Evolutionary conservation across 2,113 vertebrate genomes (phyloP).

Genomic region (Seriola rivoliana): DNA sequence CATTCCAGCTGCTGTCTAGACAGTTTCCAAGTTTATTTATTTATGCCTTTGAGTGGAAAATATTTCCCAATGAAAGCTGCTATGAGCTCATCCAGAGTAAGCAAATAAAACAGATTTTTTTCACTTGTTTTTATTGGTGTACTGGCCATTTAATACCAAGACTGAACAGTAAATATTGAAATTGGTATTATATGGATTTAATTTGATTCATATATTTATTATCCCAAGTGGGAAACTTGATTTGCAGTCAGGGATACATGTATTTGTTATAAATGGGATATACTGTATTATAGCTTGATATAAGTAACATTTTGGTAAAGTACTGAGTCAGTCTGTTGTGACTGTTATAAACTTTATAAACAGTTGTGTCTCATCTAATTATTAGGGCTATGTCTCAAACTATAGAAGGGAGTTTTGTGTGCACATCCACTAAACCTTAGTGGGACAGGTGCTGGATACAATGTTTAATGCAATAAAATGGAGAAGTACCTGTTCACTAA

Average conservation of each 20-base stretch:
- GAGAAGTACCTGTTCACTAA: not conserved
- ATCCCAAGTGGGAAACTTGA: no score
- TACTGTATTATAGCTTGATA: not conserved
- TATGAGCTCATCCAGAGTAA: not conserved
- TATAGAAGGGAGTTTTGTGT: not conserved
- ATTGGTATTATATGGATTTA: not conserved
- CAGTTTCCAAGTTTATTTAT: not conserved
- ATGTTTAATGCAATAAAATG: not conserved
- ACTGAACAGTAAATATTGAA: slow-evolving; percentile 1
- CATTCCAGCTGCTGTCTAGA: not conserved
- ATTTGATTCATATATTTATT: no score
- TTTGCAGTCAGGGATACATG: no score
- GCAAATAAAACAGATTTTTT: not conserved
- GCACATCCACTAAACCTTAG: not conserved
- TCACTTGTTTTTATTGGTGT: no score
- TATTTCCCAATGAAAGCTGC: not conserved
- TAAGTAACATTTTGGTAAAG: not conserved
- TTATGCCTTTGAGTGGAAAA: not conserved
- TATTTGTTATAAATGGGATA: not conserved
- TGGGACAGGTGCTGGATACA: not conserved
- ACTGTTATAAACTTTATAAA: not conserved
- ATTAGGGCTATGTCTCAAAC: not conserved
- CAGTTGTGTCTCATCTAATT: not conserved
- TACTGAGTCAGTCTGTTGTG: no score
- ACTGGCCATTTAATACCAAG: not conserved